Percentiles rank a stretch among this genome's conserved stretches.
These are phyloP conservation scores for Gerris lacustris DNA, from an alignment of 2,888 invertebrate genomes.

Conservation along the genomic window DNA sequence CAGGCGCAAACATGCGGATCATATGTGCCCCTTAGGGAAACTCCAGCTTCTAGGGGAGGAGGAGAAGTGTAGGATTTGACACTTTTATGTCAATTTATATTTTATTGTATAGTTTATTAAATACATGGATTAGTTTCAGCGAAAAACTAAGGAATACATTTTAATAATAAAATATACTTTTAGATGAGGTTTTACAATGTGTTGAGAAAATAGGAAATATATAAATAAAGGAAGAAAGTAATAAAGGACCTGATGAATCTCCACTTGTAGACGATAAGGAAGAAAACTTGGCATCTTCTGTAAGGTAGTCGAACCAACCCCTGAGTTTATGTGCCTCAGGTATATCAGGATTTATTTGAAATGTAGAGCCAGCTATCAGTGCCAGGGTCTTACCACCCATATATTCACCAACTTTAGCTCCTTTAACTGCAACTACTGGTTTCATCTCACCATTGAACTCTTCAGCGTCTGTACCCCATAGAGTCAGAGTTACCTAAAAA, in stretches of 20 bases:
- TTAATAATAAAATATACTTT: too few species aligned
- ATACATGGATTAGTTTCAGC: too few species aligned
- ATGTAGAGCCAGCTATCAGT: conserved; percentile 41
- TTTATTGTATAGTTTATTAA: too few species aligned
- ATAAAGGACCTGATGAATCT: conserved; percentile 20
- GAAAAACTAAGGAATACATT: too few species aligned
- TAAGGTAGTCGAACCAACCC: conserved; percentile 70
- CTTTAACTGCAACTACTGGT: conserved; percentile 78
- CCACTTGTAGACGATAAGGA: conserved; percentile 45
- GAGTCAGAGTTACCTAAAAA: conserved; percentile 57
- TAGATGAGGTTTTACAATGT: too few species aligned
- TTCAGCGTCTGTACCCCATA: conserved; percentile 86
- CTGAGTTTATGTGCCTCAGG: conserved; percentile 71
- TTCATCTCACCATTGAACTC: conserved; percentile 62
- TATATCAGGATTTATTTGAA: conserved; percentile 79
- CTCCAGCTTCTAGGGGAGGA: too few species aligned
- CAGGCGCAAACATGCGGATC: too few species aligned
- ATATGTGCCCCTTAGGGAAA: too few species aligned
- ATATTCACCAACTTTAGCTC: conserved; percentile 74
- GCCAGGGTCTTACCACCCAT: conserved; percentile 37
- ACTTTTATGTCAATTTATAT: too few species aligned
- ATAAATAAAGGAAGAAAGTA: not conserved
- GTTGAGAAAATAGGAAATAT: too few species aligned
- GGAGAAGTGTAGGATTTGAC: too few species aligned
- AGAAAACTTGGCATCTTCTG: conserved; percentile 41